These are phyloP conservation scores for Bombus breviceps DNA, from an alignment of 1,140 invertebrate genomes.

Conservation along the genomic window DNA sequence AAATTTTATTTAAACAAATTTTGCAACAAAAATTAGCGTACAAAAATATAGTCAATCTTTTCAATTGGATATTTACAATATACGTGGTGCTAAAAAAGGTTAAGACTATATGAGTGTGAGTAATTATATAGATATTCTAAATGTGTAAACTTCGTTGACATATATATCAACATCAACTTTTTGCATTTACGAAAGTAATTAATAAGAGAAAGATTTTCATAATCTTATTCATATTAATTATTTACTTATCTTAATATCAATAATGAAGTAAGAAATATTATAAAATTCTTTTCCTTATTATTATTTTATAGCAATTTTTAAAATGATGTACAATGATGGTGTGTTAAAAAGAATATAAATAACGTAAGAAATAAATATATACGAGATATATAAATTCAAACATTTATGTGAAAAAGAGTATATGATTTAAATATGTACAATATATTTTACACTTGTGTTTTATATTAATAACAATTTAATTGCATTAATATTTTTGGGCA, in stretches of 20 bases:
- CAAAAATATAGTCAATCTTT: neutral
- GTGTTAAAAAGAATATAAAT: neutral
- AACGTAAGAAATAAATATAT: neutral
- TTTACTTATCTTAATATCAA: conserved; percentile 7
- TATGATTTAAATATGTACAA: neutral
- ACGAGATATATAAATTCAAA: neutral
- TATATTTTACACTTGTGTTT: neutral
- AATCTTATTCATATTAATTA: neutral
- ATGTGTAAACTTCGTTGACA: neutral
- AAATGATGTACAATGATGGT: neutral
- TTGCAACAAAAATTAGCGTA: conserved; percentile 10
- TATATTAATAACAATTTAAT: neutral
- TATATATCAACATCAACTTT: neutral
- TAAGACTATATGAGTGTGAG: conserved; percentile 5
- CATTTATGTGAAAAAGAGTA: neutral
- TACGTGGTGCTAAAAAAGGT: conserved; percentile 8
- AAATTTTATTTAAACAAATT: conserved; percentile 12
- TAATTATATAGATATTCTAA: conserved; percentile 40
- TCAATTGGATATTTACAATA: conserved; percentile 14
- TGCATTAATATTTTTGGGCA: neutral
- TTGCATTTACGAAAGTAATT: neutral
- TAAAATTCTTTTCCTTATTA: neutral
- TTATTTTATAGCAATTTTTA: conserved; percentile 3
- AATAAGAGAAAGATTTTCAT: neutral
- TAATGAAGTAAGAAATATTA: neutral